These are phyloP conservation scores for Perdita meconis DNA, from an alignment of 2,888 invertebrate species.

Conservation along the genomic window DNA sequence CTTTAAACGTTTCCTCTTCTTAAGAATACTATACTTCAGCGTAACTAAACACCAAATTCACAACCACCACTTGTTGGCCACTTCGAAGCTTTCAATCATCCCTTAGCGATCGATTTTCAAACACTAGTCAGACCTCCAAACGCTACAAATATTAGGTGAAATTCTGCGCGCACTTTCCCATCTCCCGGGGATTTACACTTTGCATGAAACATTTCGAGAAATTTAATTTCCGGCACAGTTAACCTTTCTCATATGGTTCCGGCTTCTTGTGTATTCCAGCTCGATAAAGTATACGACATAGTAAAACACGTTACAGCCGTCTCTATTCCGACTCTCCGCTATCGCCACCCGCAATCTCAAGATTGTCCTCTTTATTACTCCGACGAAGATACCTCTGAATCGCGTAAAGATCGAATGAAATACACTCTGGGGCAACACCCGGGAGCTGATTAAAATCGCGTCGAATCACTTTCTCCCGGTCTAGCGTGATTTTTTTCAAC, in stretches of 20 bases:
- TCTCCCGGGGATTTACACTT: neutral
- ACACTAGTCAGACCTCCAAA: neutral
- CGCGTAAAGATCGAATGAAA: neutral
- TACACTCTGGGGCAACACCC: neutral
- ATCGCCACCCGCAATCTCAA: neutral
- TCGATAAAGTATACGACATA: constrained; percentile 34
- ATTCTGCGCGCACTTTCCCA: neutral
- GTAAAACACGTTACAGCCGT: constrained; percentile 16
- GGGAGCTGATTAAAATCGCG: constrained; percentile 23
- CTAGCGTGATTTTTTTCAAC: neutral
- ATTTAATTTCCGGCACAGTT: constrained; percentile 38
- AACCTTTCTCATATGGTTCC: neutral
- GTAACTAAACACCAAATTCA: constrained; percentile 14
- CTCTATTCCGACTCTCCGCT: neutral
- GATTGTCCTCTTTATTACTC: neutral
- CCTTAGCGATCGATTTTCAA: neutral
- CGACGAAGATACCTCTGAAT: neutral
- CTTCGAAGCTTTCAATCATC: neutral
- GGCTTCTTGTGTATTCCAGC: constrained; percentile 7
- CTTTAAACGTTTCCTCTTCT: neutral
- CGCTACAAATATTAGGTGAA: neutral
- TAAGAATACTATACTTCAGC: constrained; percentile 7
- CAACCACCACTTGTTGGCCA: constrained; percentile 8
- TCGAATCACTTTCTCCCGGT: neutral
- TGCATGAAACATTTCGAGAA: neutral